Conservation (phyloP, 2,888 invertebrate species). For the Nemurella pictetii region DNA sequence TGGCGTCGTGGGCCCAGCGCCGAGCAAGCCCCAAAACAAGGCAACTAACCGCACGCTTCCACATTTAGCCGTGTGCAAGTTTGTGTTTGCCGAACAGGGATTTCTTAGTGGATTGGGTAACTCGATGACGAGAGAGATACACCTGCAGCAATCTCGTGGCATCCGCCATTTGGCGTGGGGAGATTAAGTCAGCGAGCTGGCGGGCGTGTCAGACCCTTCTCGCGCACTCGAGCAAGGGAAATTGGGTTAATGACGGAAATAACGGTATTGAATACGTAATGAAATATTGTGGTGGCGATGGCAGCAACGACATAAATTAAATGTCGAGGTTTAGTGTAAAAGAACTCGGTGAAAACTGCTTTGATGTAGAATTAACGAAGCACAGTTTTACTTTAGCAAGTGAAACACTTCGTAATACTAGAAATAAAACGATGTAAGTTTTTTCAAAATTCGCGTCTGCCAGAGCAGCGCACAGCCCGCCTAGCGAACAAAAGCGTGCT, state of each 20-base stretch:
- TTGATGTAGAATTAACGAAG: background rate
- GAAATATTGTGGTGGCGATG: background rate
- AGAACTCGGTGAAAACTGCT: background rate
- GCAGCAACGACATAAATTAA: background rate
- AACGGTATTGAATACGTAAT: background rate
- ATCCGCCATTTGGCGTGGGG: background rate
- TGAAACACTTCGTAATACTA: background rate
- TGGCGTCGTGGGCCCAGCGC: background rate
- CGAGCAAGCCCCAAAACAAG: background rate
- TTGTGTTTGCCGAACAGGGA: background rate
- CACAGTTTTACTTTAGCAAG: background rate
- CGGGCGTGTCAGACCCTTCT: background rate
- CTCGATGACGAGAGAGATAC: background rate
- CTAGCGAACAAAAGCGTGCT: too few species aligned
- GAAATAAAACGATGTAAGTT: background rate
- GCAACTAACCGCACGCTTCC: background rate
- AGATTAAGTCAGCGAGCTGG: background rate
- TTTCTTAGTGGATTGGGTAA: background rate
- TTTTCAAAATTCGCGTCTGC: background rate
- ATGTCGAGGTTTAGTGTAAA: background rate
- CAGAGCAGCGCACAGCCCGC: too few species aligned
- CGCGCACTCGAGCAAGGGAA: background rate
- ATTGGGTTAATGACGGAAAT: background rate
- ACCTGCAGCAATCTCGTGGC: background rate
- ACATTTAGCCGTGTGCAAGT: background rate